Conservation (phyloP, 2,797 vertebrate genomes). For the Adelosebastes latens region DNA sequence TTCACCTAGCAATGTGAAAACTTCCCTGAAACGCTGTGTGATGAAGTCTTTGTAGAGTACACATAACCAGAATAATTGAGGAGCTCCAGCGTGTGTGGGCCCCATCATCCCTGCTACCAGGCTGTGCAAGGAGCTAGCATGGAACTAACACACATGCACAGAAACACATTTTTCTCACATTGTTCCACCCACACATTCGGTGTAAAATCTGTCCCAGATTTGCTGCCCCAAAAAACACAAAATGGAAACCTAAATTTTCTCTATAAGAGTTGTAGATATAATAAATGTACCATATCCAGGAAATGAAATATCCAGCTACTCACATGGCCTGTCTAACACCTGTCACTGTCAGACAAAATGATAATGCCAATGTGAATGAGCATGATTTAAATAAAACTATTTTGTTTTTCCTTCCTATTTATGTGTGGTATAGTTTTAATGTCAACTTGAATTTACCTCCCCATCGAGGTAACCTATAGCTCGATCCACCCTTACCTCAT, state of each 20-base stretch:
- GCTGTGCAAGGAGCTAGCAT: conserved; percentile 53
- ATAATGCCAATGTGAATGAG: conserved; percentile 22
- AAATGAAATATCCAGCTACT: conserved; percentile 41
- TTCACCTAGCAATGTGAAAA: conserved; percentile 87
- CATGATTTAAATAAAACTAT: conserved; percentile 5
- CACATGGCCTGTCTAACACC: conserved; percentile 25
- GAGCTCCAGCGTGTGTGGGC: conserved; percentile 74
- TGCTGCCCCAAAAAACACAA: conserved; percentile 38
- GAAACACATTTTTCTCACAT: conserved; percentile 55
- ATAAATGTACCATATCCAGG: conserved; percentile 26
- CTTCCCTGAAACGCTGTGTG: conserved; percentile 82
- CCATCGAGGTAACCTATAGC: not conserved
- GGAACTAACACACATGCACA: conserved; percentile 30
- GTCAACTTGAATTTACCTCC: not conserved
- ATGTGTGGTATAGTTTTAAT: not conserved
- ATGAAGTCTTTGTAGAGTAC: conserved; percentile 89
- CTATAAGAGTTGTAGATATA: conserved; percentile 38
- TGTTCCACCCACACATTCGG: conserved; percentile 59
- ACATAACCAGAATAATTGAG: conserved; percentile 85
- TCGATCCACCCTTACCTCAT: not conserved
- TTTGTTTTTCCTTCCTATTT: not conserved
- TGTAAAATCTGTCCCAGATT: conserved; percentile 68
- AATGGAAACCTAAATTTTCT: conserved; percentile 36
- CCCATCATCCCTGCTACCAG: conserved; percentile 67
- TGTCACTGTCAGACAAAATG: conserved; percentile 46